Base-by-base conservation (phyloP, 2,888 invertebrate genomes). In the Orthosia gothica region DNA sequence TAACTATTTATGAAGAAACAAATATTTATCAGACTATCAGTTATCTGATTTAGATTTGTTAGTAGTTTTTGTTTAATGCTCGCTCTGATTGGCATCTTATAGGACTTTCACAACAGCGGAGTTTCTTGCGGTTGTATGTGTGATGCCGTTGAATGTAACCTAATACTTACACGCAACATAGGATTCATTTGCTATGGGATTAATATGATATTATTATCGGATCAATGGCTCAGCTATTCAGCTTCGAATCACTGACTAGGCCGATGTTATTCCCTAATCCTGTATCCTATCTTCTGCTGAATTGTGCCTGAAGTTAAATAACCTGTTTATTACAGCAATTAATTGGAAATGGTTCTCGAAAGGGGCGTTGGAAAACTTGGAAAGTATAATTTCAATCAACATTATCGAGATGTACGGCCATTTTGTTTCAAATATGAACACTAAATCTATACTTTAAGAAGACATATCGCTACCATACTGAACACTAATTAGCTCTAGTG, bases 61-160 rank as follows among this genome's bases (percentile, higher is more conserved):
- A 40, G 47, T 52, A 32, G 69, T 74, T 75, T 61, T 78, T 75
- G 81, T 81, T 47, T 16, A 45, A 72, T 65, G 23, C 55, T 73
- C 73, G 82, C 82, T 85, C 85, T 75, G 71, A 77, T 85, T 84
- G 80, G 58, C 80, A 62, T 61, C 50, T 55, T 55, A 73, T 58
- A 71, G 49, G 20, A 85, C 81, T 83, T 85, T 81, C 85, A 66
- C 80, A 71, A 7, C 61, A 20, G 68, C 77, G 18, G 65, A 76
- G 64, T 74, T 77, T 82, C 77, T 72, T 83, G 65, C 50, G 62
- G 67, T 75, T 70, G 65, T 66, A 68, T 72, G 70, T 80, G 45
- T 79, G 72, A 58, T 74, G 50, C 73, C 47, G 68, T 66, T 68
- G 69, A 71, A 72, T 26, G 64, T 69, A 73, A 83, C 49, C 70